phyloP scores from a whole-genome alignment of 2,113 vertebrate species.

The Crotalus horridus region DNA sequence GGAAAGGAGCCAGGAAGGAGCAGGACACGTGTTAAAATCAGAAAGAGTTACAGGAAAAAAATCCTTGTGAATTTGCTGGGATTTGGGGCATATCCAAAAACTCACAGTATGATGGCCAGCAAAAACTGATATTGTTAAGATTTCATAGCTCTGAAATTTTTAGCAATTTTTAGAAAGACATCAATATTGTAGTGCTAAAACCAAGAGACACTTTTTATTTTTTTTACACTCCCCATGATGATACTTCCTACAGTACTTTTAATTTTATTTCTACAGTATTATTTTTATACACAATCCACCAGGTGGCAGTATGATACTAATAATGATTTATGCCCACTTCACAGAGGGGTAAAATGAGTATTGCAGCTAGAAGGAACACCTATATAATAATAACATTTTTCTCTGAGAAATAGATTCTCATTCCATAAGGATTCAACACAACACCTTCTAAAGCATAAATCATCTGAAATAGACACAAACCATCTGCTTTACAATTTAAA shows the following conservation, averaged over 20 bases:
- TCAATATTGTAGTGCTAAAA: not conserved
- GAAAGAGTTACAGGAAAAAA: not conserved
- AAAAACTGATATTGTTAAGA: not conserved
- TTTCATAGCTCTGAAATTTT: not conserved
- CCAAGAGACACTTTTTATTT: not conserved
- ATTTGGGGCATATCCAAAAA: not conserved
- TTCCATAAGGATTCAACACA: not conserved
- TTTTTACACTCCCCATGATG: not conserved
- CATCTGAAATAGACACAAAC: not conserved
- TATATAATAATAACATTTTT: not conserved
- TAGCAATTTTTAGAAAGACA: not conserved
- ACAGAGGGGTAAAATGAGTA: slow-evolving; percentile 1
- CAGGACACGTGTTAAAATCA: not conserved
- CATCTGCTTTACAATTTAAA: not conserved
- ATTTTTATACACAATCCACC: not conserved
- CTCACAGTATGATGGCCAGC: not conserved
- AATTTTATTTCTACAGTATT: not conserved
- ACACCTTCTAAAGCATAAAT: not conserved
- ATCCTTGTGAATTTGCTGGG: not conserved
- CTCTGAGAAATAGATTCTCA: not conserved
- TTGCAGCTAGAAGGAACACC: not conserved
- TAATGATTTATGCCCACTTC: slow-evolving; percentile 1
- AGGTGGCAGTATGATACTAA: slow-evolving; percentile 4
- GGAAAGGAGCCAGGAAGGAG: not conserved
- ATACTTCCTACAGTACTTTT: not conserved